Evolutionary conservation across 1,140 invertebrate species (phyloP), one percentile per base, ranked within the genome.

Genomic region (Acromyrmex charruanus): DNA sequence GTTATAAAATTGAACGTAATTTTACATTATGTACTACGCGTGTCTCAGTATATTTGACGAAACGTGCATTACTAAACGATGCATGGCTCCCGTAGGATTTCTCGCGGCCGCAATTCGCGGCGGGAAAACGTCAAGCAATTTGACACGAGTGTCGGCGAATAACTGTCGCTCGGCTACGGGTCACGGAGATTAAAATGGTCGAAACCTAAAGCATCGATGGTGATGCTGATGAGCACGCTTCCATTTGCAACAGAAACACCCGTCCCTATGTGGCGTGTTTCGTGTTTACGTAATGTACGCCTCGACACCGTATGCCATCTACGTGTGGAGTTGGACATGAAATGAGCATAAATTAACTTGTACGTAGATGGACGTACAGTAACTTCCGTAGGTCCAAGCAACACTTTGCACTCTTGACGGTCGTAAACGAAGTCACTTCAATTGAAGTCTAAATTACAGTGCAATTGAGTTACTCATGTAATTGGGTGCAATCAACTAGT

Each of bases 251-350:
- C 88, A 88, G 69, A 77, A 77, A 82, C 89, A 53, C 10, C 75
- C 68, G 74, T 90, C 87, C 80, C 82, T 77, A 77, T 85, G 91
- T 63, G 91, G 86, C 84, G 77, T 90, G 88, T 93, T 92, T 90
- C 88, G 66, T 92, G 89, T 92, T 93, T 92, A 92, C 89, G 92
- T 91, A 92, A 93, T 92, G 92, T 87, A 86, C 89, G 91, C 71
- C 58, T 87, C 86, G 82, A 79, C 89, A 68, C 86, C 85, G 85
- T 92, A 93, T 90, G 92, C 87, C 75, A 72, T 44, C 74, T 87
- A 58, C 89, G 88, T 66, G 87, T 72, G 65, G 58, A 74, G 77
- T 31, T 81, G 88, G 68, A 90, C 91, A 88, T 86, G 88, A 85
- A 87, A 63, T 65, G 80, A 77, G 84, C 85, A 92, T 93, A 93